Evolutionary conservation across 2,888 invertebrate species (phyloP).

Genomic region (Pyrochroa serraticornis): DNA sequence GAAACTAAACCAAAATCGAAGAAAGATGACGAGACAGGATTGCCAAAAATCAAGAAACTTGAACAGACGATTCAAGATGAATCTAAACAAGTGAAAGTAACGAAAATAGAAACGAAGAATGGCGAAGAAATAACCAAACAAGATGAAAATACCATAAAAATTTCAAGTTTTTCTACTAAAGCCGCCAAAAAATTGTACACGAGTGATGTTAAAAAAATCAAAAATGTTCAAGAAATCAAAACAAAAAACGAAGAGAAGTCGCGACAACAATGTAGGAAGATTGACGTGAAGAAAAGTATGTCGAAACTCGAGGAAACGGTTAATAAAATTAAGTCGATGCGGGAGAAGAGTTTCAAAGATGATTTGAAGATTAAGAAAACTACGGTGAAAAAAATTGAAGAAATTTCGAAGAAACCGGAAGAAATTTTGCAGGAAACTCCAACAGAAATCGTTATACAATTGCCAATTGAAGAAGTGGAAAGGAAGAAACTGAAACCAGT

Average conservation of each 20-base stretch:
- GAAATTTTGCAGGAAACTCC: slow-evolving; percentile 4
- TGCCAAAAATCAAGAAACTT: neutral
- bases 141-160: neutral
- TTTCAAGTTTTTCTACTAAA: slow-evolving; percentile 37
- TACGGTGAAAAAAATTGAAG: neutral
- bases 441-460: neutral
- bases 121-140: neutral
- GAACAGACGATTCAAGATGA: neutral
- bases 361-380: slow-evolving; percentile 6
- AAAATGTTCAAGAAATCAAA: slow-evolving; percentile 10
- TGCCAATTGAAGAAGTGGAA: neutral
- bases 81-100: neutral
- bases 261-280: neutral
- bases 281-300: neutral
- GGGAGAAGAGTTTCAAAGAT: slow-evolving; percentile 6
- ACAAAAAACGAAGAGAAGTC: slow-evolving; percentile 5
- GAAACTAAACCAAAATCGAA: neutral
- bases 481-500: slow-evolving; percentile 1
- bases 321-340: slow-evolving; percentile 23
- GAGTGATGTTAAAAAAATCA: slow-evolving; percentile 20
- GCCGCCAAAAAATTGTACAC: slow-evolving; percentile 48
- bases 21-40: neutral
- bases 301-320: slow-evolving; percentile 24
- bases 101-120: neutral
- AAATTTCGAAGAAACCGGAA: slow-evolving; percentile 21